Conservation (phyloP, 2,888 invertebrate species). For the Junonia oenone region DNA sequence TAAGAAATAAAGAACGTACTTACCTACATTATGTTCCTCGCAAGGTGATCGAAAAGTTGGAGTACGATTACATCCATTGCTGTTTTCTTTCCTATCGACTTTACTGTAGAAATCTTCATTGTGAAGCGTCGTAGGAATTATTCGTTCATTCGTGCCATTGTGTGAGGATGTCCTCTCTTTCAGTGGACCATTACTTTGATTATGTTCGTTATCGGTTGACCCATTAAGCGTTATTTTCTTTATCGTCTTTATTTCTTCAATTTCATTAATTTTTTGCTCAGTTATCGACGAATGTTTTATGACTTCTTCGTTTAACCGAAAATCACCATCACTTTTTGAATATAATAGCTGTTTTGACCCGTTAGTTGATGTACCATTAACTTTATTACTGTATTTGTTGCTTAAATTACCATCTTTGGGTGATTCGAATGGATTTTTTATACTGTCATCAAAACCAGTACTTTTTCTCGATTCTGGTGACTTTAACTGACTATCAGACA, state of each 20-base stretch:
- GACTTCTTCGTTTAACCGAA: constrained; percentile 57
- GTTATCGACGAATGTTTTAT: constrained; percentile 59
- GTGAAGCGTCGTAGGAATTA: constrained; percentile 15
- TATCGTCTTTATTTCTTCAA: constrained; percentile 72
- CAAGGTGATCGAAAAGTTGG: constrained; percentile 18
- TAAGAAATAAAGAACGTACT: constrained; percentile 13
- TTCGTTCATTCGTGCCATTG: constrained; percentile 13
- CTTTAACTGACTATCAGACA: constrained; percentile 39
- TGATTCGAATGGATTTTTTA: constrained; percentile 57
- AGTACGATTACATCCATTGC: background rate
- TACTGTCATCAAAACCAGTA: constrained; percentile 38
- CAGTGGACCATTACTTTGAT: constrained; percentile 8
- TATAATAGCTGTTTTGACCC: constrained; percentile 47
- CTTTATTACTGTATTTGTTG: constrained; percentile 38
- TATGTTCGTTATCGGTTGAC: constrained; percentile 39
- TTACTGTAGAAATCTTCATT: constrained; percentile 13
- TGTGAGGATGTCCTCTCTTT: background rate
- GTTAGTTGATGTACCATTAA: constrained; percentile 45
- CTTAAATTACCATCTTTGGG: constrained; percentile 59
- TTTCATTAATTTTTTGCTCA: constrained; percentile 50
- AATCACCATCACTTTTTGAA: constrained; percentile 60
- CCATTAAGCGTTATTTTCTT: constrained; percentile 68
- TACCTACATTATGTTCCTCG: constrained; percentile 27
- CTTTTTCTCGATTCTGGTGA: constrained; percentile 41
- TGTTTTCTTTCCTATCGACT: background rate